Evolutionary conservation across 2,888 invertebrate genomes (phyloP).

Genomic region (Nysson spinosus): DNA sequence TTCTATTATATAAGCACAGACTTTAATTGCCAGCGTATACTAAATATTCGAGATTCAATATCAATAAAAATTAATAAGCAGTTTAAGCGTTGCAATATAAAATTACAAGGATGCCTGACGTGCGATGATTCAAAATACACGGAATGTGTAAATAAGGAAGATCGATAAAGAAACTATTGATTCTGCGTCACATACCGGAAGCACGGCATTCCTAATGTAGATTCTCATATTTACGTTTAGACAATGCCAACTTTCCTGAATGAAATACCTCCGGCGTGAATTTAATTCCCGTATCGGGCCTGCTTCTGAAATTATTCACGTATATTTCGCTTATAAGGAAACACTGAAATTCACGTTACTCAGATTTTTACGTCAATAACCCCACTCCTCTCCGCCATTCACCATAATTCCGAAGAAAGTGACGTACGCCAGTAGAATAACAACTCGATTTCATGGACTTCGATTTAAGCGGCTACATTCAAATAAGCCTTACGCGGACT

Average conservation of each 20-base stretch:
- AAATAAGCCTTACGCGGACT: too few species aligned
- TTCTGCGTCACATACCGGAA: too few species aligned
- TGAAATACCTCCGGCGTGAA: neutral
- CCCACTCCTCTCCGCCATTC: conserved; percentile 5
- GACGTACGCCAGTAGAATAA: conserved; percentile 20
- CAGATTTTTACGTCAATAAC: conserved; percentile 18
- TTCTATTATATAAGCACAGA: conserved; percentile 34
- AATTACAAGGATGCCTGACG: conserved; percentile 2
- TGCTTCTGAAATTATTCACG: conserved; percentile 17
- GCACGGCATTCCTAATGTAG: too few species aligned
- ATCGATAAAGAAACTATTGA: too few species aligned
- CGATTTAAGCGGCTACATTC: neutral
- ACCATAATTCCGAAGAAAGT: conserved; percentile 18
- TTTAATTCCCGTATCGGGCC: conserved; percentile 2
- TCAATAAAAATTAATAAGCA: neutral
- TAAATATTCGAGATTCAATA: too few species aligned
- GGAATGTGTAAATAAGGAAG: neutral
- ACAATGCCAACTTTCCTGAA: neutral
- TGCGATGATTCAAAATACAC: conserved; percentile 4
- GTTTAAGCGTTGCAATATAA: neutral
- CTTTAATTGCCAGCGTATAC: too few species aligned
- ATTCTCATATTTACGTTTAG: too few species aligned
- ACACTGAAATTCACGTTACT: conserved; percentile 26
- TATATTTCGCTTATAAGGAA: too few species aligned
- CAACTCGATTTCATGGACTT: neutral